Evolutionary conservation across 92 coral and sea anemone species (phyloP), one percentile per base, ranked within the genome.

Genomic region (Porites rus): DNA sequence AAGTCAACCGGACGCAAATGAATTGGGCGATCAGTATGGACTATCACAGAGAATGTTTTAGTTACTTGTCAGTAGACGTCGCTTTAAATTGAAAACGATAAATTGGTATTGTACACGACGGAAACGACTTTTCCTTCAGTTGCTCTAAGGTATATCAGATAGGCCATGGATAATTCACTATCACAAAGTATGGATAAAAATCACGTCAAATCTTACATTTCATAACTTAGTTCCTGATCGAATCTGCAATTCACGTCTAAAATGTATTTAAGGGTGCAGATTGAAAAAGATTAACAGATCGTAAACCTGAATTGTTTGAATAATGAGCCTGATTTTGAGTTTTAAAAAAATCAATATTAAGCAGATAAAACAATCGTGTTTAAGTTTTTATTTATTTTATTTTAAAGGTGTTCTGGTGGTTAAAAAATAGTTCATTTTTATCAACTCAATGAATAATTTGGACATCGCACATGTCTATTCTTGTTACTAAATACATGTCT

Each of bases 101-200:
- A 70, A 81, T 69, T 25, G 16, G 77, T 70, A 28, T 69, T 81
- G 69, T n/a, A 12, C 77, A 19, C 31, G 38, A n/a, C 64, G 78
- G 77, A 81, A 69, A 21, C 38, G 12, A 8, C 20, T 12, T 14
- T 38, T 59, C 38, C 13, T 31, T 70, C n/a, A 53, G 46, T 13
- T 71, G 10, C 62, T 25, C 51, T 31, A n/a, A 56, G 52, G 68
- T 21, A 78, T 78, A n/a, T 65, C 28, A 28, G 69, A 60, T 65
- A 43, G 2, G 19, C 21, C 4, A 2, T 18, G 2, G 62, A 50
- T 38, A 64, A 43, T 78, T 46, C 19, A 28, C 19, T 78, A 64
- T 38, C 52, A 19, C 46, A 8, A 63, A 74, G 31, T 10, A 9
- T 52, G 58, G 77, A n/a, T n/a, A 73, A 51, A 73, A 8, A 24